Conservation (phyloP, 30 jellyfish, hydroid and myxozoan genomes). For the Chrysaora quinquecirrha region DNA sequence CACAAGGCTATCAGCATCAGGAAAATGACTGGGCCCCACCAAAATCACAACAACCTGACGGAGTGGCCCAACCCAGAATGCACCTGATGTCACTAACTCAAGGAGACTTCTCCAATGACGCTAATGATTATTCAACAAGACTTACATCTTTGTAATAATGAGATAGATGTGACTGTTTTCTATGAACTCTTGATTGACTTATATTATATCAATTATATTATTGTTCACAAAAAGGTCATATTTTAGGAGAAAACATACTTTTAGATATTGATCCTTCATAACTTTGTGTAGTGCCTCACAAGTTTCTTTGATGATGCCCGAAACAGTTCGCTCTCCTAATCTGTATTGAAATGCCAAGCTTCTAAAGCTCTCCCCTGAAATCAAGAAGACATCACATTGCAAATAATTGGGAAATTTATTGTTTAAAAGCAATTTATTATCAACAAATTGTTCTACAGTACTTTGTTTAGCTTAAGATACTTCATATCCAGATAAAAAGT, state of each 20-base stretch:
- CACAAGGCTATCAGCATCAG: background rate
- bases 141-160: background rate
- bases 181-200: background rate
- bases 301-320: slow-evolving; percentile 21
- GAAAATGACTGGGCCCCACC: background rate
- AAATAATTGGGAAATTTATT: background rate
- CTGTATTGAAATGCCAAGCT: slow-evolving; percentile 33
- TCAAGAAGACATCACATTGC: background rate
- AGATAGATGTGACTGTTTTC: slow-evolving; percentile 5
- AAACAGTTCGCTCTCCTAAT: slow-evolving; percentile 33
- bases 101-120: slow-evolving; percentile 1
- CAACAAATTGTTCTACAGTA: background rate
- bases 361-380: slow-evolving; percentile 31
- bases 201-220: background rate
- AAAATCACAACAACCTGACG: background rate
- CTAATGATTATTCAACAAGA: background rate
- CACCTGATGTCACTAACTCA: slow-evolving; percentile 4
- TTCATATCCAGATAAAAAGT: background rate
- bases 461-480: background rate
- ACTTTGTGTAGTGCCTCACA: slow-evolving; percentile 18
- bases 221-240: background rate
- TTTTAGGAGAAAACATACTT: slow-evolving; percentile 14
- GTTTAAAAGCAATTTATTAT: background rate
- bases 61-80: slow-evolving; percentile 1
- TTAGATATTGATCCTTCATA: slow-evolving; percentile 36